phyloP scores from a whole-genome alignment of 2,888 invertebrate species.

The Lasioglossum villosulum region DNA sequence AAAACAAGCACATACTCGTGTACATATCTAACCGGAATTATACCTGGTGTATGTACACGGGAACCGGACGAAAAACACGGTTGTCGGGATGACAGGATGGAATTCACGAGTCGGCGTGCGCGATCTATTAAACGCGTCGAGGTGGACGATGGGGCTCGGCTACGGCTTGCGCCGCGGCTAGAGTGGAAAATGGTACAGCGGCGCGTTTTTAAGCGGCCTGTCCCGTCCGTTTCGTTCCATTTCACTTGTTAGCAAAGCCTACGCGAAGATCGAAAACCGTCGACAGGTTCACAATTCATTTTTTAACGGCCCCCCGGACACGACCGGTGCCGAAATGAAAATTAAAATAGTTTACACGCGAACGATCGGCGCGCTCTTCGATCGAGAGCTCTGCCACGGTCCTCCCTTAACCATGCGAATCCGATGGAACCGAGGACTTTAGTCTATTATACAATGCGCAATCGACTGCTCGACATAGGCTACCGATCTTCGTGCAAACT shows the following conservation, averaged over 20 bases:
- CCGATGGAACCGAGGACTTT: background rate
- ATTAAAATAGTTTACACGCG: slow-evolving; percentile 3
- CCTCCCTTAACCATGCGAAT: background rate
- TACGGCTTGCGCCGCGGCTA: slow-evolving; percentile 4
- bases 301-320: slow-evolving; percentile 7
- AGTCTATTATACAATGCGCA: too few relatives aligned
- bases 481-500: too few relatives aligned
- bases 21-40: slow-evolving; percentile 56
- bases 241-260: slow-evolving; percentile 17
- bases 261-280: slow-evolving; percentile 8
- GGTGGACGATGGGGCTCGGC: slow-evolving; percentile 42
- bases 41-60: slow-evolving; percentile 45
- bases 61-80: slow-evolving; percentile 58
- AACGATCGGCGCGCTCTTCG: background rate
- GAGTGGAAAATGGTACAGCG: slow-evolving; percentile 42
- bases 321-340: slow-evolving; percentile 7
- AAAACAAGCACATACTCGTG: slow-evolving; percentile 56
- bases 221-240: slow-evolving; percentile 27
- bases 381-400: background rate
- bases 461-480: too few relatives aligned
- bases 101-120: slow-evolving; percentile 75
- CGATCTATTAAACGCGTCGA: slow-evolving; percentile 75
- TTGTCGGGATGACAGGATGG: slow-evolving; percentile 69
- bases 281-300: background rate
- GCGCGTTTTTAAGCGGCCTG: slow-evolving; percentile 45